Percentiles rank a stretch among this genome's conserved stretches.
These are phyloP conservation scores for Sthenelais limicola DNA, from an alignment of 2,888 invertebrate species.

Conservation along the genomic window DNA sequence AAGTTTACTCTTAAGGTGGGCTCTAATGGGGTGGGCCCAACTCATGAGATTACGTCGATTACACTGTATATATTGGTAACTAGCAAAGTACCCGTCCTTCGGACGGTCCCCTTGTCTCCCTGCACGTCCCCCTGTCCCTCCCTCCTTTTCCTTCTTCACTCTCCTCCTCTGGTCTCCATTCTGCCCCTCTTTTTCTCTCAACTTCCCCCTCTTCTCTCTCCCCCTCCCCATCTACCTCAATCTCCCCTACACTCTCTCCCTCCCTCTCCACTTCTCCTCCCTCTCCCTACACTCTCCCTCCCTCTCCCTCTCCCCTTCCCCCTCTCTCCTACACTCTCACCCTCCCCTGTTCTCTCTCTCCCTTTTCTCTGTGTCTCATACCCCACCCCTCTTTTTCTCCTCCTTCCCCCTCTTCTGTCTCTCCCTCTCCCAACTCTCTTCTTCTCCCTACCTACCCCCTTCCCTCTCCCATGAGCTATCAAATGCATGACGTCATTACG, in stretches of 20 bases:
- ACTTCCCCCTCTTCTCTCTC: neutral
- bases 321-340: neutral
- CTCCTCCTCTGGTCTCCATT: neutral
- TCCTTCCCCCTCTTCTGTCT: neutral
- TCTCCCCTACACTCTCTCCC: neutral
- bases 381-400: neutral
- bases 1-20: too few relatives aligned
- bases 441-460: neutral
- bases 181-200: too few relatives aligned
- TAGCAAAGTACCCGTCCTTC: too few relatives aligned
- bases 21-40: too few relatives aligned
- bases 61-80: too few relatives aligned
- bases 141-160: too few relatives aligned
- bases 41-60: too few relatives aligned
- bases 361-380: neutral
- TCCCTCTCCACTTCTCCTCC: neutral
- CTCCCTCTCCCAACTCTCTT: constrained; percentile 5
- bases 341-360: neutral
- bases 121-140: neutral
- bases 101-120: neutral
- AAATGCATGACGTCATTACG: too few relatives aligned
- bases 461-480: too few relatives aligned
- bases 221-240: neutral
- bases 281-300: neutral
- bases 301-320: constrained; percentile 1